phyloP scores from a whole-genome alignment of 2,797 vertebrate species.

The Sciaenops ocellatus region DNA sequence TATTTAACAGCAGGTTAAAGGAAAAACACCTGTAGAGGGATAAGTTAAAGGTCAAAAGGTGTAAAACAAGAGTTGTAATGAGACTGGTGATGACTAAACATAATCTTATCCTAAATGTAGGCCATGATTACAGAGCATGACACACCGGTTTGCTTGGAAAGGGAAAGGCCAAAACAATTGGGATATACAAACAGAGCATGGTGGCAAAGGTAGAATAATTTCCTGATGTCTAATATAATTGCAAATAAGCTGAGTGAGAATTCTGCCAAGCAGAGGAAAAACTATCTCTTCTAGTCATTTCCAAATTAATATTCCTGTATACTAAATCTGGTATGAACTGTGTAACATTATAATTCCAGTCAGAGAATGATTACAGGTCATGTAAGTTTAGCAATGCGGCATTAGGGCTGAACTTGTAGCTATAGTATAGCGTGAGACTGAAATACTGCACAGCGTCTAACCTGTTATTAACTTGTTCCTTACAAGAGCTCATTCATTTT shows the following conservation, averaged over 20 bases:
- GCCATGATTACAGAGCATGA: neutral
- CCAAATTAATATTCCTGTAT: neutral
- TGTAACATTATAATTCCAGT: conserved; percentile 13
- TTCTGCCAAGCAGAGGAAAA: neutral
- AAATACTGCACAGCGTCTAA: neutral
- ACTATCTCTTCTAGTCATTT: conserved; percentile 5
- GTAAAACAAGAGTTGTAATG: neutral
- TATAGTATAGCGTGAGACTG: neutral
- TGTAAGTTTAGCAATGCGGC: conserved; percentile 1
- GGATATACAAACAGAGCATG: neutral
- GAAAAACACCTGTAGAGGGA: neutral
- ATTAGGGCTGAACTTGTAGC: neutral
- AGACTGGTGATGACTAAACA: neutral
- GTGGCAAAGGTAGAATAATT: neutral
- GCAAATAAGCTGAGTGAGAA: conserved; percentile 18
- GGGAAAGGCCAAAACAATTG: neutral
- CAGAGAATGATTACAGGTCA: conserved; percentile 29
- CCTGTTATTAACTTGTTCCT: neutral
- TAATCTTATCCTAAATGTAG: neutral
- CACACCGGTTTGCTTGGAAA: neutral
- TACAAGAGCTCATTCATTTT: conserved; percentile 6
- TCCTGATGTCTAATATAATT: neutral
- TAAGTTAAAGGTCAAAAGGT: neutral
- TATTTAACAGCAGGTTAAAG: conserved; percentile 1
- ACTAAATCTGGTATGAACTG: conserved; percentile 21